Percentiles rank a stretch among this genome's conserved stretches.
These are phyloP conservation scores for Eospalax fontanierii DNA, from an alignment of 2,797 vertebrate species.

Conservation along the genomic window DNA sequence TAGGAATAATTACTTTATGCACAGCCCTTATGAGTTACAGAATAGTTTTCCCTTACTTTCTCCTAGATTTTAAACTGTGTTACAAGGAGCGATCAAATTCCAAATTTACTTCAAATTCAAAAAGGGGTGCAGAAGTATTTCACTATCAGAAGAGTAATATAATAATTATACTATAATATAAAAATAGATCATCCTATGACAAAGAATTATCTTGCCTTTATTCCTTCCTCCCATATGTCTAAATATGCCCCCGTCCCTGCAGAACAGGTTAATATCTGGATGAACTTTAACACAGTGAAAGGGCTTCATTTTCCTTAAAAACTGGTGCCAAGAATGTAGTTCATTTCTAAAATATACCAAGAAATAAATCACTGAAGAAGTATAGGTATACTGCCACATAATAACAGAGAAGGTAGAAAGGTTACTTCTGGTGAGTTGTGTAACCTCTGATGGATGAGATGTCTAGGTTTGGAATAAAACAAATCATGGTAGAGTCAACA, in stretches of 20 bases:
- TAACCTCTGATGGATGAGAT: not conserved
- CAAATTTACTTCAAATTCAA: constrained; percentile 57
- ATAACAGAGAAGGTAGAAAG: not conserved
- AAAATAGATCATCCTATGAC: constrained; percentile 9
- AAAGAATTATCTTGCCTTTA: not conserved
- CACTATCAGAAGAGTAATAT: constrained; percentile 1
- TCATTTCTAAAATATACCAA: not conserved
- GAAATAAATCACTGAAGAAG: not conserved
- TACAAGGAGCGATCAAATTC: constrained; percentile 57
- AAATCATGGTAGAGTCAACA: fast-evolving
- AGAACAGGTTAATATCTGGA: not conserved
- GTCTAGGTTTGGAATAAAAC: fast-evolving
- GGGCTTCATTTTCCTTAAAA: not conserved
- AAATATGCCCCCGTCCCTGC: not conserved
- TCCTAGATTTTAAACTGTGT: constrained; percentile 46
- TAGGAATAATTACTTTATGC: constrained; percentile 44
- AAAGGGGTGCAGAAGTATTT: not conserved
- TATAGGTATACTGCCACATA: not conserved
- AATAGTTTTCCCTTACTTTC: constrained; percentile 55
- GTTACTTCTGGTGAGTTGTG: not conserved
- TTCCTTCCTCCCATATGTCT: not conserved
- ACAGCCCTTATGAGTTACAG: constrained; percentile 7
- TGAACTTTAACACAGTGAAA: not conserved
- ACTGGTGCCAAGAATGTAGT: not conserved
- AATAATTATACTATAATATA: not conserved